Base-by-base conservation (phyloP, 2,888 invertebrate genomes). In the Drosophila macrospina region DNA sequence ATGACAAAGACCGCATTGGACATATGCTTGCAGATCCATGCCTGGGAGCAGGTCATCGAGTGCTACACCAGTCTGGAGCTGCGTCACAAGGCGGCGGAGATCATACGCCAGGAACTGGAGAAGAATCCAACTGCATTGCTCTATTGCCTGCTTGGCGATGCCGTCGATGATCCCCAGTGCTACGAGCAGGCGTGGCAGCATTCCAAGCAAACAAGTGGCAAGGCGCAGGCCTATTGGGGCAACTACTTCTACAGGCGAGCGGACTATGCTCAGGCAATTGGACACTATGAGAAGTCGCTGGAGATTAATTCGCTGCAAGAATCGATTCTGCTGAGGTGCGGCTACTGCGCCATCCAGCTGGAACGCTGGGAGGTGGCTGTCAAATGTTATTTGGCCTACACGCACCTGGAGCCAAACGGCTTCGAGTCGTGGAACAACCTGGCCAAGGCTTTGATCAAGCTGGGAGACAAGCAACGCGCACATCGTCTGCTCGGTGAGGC, bases 361-460 rank as follows among this genome's bases (percentile, higher is more conserved):
- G 96, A 97, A 90, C 94, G 96, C 68, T 98, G 97, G 97, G 95
- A 96, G 81, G 89, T 95, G 10, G 96, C 98, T 0, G 97, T 96
- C 0, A 95, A 94, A 28, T 97, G 97, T 0, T 99, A 98, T 91
- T 94, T 97, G 45, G 94, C 95, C 51, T 98, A 97, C 90, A 97
- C 98, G 13, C 95, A 95, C 76, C 93, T 99, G n/a, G 98, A 98
- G 83, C 96, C 95, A 0, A 93, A 96, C 92, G 96, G 96, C 57
- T 99, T 97, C 91, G 98, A 99, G 92, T 98, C 98, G 0, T 99
- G 99, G 99, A 99, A 98, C 92, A 99, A 99, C 92, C 93, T 99
- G 64, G 98, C 98, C 11, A 98, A 98, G 89, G 97, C 97, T 3
- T 97, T 98, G 83, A 95, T 98, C 7, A 96, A 97, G 88, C 93